These are phyloP conservation scores for Sarcophaga carnaria DNA, from an alignment of 2,888 invertebrate genomes.

Conservation along the genomic window DNA sequence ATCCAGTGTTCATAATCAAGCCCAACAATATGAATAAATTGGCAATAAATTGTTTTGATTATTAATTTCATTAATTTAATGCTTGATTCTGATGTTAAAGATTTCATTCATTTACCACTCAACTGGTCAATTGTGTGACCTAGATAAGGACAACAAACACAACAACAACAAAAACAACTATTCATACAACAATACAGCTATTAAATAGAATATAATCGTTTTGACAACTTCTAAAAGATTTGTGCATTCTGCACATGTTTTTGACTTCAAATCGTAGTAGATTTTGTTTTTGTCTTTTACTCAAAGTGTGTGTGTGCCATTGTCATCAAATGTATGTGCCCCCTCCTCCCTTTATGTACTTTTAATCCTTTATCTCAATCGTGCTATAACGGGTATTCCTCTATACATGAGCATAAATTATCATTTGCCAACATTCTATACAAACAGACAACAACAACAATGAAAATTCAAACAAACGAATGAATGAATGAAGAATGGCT, in stretches of 20 bases:
- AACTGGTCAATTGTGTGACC: background rate
- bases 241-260: slow-evolving; percentile 48
- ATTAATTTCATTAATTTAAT: too few species aligned
- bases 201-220: slow-evolving; percentile 38
- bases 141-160: slow-evolving; percentile 6
- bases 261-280: slow-evolving; percentile 22
- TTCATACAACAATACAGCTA: background rate
- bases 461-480: background rate
- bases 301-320: slow-evolving; percentile 27
- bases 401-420: background rate
- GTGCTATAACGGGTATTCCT: background rate
- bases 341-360: too few species aligned
- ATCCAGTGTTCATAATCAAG: too few species aligned
- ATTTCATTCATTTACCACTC: background rate
- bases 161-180: slow-evolving; percentile 1
- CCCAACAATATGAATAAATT: too few species aligned
- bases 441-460: background rate
- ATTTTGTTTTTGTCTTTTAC: slow-evolving; percentile 26
- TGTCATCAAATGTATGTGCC: background rate
- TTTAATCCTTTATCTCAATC: background rate
- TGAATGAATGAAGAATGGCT: background rate
- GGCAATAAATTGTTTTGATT: too few species aligned
- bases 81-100: too few species aligned
- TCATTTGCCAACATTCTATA: slow-evolving; percentile 27
- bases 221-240: slow-evolving; percentile 31